phyloP scores from a whole-genome alignment of 2,113 vertebrate genomes.

The Pycnonotus jocosus region DNA sequence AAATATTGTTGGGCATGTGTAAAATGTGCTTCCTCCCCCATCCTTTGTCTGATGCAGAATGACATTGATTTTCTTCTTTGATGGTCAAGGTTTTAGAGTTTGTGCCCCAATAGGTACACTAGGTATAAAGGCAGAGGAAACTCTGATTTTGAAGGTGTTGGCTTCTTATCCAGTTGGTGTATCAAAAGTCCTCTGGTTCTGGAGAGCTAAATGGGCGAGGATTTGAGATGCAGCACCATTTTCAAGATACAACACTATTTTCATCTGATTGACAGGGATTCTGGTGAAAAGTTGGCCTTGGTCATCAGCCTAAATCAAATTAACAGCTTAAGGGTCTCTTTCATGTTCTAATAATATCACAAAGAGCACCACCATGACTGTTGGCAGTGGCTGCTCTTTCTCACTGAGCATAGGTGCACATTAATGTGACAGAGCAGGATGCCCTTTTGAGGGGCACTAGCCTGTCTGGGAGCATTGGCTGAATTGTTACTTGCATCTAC shows the following conservation, averaged over 20 bases:
- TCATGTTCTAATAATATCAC: background rate
- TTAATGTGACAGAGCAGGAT: background rate
- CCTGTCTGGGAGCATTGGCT: background rate
- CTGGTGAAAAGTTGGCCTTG: background rate
- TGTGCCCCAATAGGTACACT: background rate
- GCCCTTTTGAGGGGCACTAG: background rate
- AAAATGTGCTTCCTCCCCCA: background rate
- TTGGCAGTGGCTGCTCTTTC: background rate
- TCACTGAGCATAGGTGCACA: background rate
- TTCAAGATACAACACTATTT: background rate
- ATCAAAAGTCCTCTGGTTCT: background rate
- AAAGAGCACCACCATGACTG: background rate
- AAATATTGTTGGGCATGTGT: background rate
- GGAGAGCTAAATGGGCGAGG: background rate
- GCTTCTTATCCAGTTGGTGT: background rate
- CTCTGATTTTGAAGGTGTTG: background rate
- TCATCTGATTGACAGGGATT: background rate
- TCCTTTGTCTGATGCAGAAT: background rate
- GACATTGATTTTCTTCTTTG: background rate
- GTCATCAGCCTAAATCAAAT: background rate
- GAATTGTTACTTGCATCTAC: background rate
- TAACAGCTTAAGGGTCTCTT: background rate
- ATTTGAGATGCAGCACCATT: background rate
- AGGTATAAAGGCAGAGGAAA: background rate
- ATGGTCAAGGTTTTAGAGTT: background rate